Evolutionary conservation across 2,888 invertebrate species (phyloP).

Genomic region (Chydorus sphaericus): DNA sequence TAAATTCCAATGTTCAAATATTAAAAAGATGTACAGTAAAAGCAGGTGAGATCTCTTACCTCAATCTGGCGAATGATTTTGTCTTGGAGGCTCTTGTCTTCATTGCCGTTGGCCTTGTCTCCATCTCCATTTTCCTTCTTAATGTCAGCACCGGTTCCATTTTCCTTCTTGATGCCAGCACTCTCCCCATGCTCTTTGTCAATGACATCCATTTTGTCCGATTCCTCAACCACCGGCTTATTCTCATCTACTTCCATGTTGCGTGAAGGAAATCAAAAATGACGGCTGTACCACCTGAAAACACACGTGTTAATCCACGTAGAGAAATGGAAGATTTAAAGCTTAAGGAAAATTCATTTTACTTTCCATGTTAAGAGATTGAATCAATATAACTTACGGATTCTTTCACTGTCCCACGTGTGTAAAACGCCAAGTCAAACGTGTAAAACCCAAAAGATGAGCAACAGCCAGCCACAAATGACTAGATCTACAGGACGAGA

Average conservation of each 20-base stretch:
- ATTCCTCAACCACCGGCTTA: neutral
- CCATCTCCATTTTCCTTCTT: neutral
- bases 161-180: neutral
- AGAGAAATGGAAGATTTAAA: too few relatives aligned
- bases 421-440: too few relatives aligned
- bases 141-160: neutral
- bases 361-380: too few relatives aligned
- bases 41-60: conserved; percentile 11
- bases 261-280: too few relatives aligned
- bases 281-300: too few relatives aligned
- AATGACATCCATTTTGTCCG: neutral
- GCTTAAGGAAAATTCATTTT: too few relatives aligned
- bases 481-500: too few relatives aligned
- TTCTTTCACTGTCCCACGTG: too few relatives aligned
- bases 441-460: too few relatives aligned
- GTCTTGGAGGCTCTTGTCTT: conserved; percentile 34
- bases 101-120: neutral
- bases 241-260: neutral
- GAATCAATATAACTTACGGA: too few relatives aligned
- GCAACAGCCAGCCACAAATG: too few relatives aligned
- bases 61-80: conserved; percentile 47
- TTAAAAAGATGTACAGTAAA: neutral
- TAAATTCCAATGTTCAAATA: conserved; percentile 28
- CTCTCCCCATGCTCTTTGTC: neutral
- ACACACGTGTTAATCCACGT: too few relatives aligned